Base-by-base conservation (phyloP, 2,888 invertebrate species). In the Iphiclides podalirius region DNA sequence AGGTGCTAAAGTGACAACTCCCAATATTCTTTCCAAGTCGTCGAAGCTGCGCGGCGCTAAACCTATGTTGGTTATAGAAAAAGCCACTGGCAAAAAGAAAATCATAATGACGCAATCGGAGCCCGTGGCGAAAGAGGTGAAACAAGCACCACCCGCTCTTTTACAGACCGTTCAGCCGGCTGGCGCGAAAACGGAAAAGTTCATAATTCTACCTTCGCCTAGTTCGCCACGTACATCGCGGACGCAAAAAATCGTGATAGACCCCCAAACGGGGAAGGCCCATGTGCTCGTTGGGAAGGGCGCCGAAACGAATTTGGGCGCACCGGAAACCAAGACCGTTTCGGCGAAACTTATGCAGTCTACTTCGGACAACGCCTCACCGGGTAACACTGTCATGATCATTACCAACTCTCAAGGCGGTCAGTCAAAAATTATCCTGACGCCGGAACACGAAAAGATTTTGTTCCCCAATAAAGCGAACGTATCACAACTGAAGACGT, bases 361-460 rank as follows among this genome's bases (percentile, higher is more conserved):
- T 1, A 68, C 76, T 7, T 62, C 77, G 1, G 83, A 84, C 16
- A 58, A 75, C 7, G 72, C 59, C 46, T 67, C 82, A 1, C 67
- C 84, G n/a, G 83, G 83, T 6, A 84, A 90, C 60, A 91, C 91
- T 46, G 90, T 92, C 16, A 92, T 92, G 92, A 91, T 92, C 33
- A 90, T 92, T 41, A 92, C 92, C 0, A 90, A 92, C 61, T 89
- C 91, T 45, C 91, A 91, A 63, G 92, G 92, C 11, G 83, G 90
- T 16, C 91, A 91, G 58, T 91, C 91, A 12, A 80, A 91, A 56
- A 87, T 92, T 60, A 77, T 92, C 1, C 73, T 92, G 37, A 91
- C 91, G 4, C 91, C 92, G 0, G 90, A 91, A 52, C 91, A 92
- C 61, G 91, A 91, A 59, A 91, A 91, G 67, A 82, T 91, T 58